Evolutionary conservation across 2,888 invertebrate genomes (phyloP), one percentile per base, ranked within the genome.

Genomic region (Drepanosiphum platanoidis): DNA sequence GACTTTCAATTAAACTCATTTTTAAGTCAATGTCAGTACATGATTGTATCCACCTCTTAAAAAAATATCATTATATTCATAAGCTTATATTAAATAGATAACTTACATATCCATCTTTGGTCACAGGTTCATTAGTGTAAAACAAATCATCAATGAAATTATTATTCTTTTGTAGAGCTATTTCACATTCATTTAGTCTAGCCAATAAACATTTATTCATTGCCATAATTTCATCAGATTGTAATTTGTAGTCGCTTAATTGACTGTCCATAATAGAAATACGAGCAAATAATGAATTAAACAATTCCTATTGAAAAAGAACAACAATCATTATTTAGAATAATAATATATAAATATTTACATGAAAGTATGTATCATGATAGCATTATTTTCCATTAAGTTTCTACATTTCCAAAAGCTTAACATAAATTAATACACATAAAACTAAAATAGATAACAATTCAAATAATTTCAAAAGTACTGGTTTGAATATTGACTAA

Each of bases 71-170:
- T 22, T 64, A 22, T 64, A 46, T 27, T 34, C 3, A n/a, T 46
- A 32, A 32, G 11, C 7, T n/a, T 36, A 70, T 70, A 66, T 18
- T 52, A 34, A 27, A 18, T 36, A 32, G 7, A 4, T 74, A 34
- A 84, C 66, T 68, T 75, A 84, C 84, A 84, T 46, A 46, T 4
- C 58, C 75, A 74, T 84, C 84, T 68, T 66, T 84, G n/a, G 75
- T 84, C n/a, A 84, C 84, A 58, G 75, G 84, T 39, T 84, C 84
- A n/a, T 68, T 58, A 15, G 84, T 36, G 58, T 77, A 84, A 42
- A 74, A 84, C 22, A 84, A 84, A 68, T 70, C 22, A 68, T 68
- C 34, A n/a, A 84, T 68, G 1, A 75, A 15, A 27, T 84, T 15
- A 30, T 84, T 77, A 75, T 36, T 77, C 30, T 52, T 77, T 58